These are phyloP conservation scores for Rhipidura dahli DNA, from an alignment of 2,113 vertebrate species.

Conservation along the genomic window DNA sequence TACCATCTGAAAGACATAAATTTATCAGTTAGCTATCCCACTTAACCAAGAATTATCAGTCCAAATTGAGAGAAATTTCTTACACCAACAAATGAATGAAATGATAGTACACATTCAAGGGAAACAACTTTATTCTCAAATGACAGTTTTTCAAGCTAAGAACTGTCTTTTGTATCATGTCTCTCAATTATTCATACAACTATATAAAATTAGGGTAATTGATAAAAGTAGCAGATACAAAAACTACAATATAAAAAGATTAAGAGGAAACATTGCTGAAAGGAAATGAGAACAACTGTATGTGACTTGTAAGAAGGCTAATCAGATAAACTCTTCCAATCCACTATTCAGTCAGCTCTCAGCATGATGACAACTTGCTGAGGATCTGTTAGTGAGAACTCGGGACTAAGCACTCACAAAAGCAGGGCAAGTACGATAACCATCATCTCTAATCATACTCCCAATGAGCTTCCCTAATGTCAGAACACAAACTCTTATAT, in stretches of 20 bases:
- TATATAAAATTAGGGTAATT: neutral
- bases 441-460: neutral
- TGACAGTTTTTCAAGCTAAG: neutral
- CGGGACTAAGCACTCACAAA: neutral
- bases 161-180: neutral
- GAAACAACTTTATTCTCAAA: neutral
- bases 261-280: neutral
- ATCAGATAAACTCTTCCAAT: neutral
- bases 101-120: neutral
- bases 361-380: neutral
- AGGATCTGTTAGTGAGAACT: neutral
- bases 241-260: neutral
- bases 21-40: neutral
- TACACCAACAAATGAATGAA: neutral
- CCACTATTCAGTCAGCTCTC: neutral
- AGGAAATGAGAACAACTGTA: neutral
- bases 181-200: neutral
- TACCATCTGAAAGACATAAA: neutral
- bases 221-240: neutral
- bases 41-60: neutral
- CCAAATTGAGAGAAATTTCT: neutral
- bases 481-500: neutral
- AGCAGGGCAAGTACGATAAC: neutral
- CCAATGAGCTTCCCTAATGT: neutral
- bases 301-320: fast-evolving